Evolutionary conservation across 2,113 vertebrate species (phyloP).

Genomic region (Microtus montanus): DNA sequence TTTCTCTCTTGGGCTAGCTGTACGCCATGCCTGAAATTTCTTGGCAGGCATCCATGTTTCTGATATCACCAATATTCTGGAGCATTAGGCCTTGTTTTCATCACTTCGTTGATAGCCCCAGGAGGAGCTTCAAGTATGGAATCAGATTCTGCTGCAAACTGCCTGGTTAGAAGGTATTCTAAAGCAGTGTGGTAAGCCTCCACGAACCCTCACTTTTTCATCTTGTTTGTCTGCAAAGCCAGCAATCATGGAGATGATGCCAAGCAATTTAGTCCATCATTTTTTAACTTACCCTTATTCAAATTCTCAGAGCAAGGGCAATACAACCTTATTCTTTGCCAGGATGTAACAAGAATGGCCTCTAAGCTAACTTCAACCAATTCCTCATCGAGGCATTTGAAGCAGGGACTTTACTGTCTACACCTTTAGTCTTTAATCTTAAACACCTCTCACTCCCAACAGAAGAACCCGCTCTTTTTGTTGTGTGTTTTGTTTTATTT

Average conservation of each 20-base stretch:
- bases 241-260: neutral
- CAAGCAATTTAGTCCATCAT: neutral
- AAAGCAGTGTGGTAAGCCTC: neutral
- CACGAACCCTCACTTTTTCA: neutral
- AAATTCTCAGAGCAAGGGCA: neutral
- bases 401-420: neutral
- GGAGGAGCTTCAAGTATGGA: neutral
- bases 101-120: neutral
- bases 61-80: neutral
- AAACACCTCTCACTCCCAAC: too few species aligned
- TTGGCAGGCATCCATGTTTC: neutral
- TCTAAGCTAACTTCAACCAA: neutral
- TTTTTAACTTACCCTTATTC: neutral
- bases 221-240: neutral
- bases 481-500: neutral
- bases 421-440: neutral
- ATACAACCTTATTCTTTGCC: neutral
- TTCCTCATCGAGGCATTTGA: neutral
- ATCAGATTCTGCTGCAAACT: neutral
- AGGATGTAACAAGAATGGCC: neutral
- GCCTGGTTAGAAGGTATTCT: neutral
- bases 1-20: neutral
- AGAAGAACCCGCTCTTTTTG: neutral
- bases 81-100: neutral
- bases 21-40: neutral